Evolutionary conservation across 2,888 invertebrate genomes (phyloP).

Genomic region (Nasonia oneida): DNA sequence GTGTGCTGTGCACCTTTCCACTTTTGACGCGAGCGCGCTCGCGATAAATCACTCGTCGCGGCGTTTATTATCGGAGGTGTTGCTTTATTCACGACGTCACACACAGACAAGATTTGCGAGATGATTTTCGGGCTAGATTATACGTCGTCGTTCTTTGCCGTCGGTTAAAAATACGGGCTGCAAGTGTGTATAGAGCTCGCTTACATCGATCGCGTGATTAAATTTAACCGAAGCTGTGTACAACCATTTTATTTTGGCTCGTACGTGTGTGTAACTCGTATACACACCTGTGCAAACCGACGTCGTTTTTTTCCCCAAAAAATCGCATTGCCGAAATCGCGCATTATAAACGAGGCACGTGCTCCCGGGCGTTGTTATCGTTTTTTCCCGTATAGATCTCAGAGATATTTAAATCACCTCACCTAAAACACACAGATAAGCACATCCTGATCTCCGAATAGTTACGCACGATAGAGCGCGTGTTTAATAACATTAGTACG

Average conservation of each 20-base stretch:
- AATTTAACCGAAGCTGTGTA: background rate
- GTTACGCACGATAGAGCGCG: background rate
- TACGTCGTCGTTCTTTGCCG: background rate
- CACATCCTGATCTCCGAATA: background rate
- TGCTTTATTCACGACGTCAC: slow-evolving; percentile 39
- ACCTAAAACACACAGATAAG: background rate
- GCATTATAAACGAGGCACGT: background rate
- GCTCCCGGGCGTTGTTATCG: background rate
- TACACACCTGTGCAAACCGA: background rate
- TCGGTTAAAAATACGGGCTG: background rate
- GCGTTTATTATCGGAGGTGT: slow-evolving; percentile 21
- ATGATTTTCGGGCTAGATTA: background rate
- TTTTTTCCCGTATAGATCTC: background rate
- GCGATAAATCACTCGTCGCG: slow-evolving; percentile 29
- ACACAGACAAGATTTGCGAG: background rate
- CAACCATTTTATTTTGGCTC: background rate
- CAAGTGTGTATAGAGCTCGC: background rate
- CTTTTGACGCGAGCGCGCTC: background rate
- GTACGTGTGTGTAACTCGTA: background rate
- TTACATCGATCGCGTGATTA: background rate
- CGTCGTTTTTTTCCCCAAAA: background rate
- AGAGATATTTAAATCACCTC: background rate
- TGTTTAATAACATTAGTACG: background rate
- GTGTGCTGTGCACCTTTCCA: background rate
- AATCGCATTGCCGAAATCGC: background rate